Conservation (phyloP, 37 sponge, comb jelly and placozoan genomes). For the Axinella damicornis region DNA sequence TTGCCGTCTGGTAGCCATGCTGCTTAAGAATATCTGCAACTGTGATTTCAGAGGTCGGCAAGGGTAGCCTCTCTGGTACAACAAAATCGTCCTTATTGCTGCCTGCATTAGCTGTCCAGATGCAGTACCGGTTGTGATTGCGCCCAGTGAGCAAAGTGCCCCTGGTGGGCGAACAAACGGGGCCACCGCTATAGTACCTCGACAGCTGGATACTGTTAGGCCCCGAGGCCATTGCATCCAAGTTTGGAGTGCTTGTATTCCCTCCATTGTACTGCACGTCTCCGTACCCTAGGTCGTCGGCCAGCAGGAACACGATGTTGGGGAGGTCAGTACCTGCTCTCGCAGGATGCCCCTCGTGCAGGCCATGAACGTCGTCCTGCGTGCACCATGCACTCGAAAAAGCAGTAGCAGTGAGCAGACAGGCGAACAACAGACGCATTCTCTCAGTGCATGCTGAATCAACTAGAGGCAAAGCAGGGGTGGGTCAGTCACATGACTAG, state of each 20-base stretch:
- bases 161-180: slow-evolving; percentile 79
- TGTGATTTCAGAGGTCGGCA: slow-evolving; percentile 65
- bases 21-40: slow-evolving; percentile 60
- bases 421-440: too few species aligned
- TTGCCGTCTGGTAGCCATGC: slow-evolving; percentile 52
- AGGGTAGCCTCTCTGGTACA: slow-evolving; percentile 39
- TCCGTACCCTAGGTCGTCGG: slow-evolving; percentile 78
- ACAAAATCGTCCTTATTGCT: slow-evolving; percentile 44
- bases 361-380: too few species aligned
- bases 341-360: too few species aligned
- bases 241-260: slow-evolving; percentile 61
- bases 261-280: slow-evolving; percentile 74
- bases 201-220: slow-evolving; percentile 55
- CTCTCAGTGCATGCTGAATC: too few species aligned
- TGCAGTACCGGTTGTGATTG: slow-evolving; percentile 80
- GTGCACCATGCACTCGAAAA: too few species aligned
- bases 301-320: slow-evolving; percentile 72
- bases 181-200: slow-evolving; percentile 76
- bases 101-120: slow-evolving; percentile 74
- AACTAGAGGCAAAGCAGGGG: too few species aligned
- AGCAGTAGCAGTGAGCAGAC: too few species aligned
- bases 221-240: slow-evolving; percentile 67
- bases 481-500: too few species aligned
- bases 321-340: slow-evolving; percentile 4
- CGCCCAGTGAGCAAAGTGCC: slow-evolving; percentile 80